Evolutionary conservation across 1,140 invertebrate genomes (phyloP).

Genomic region (Drosophila mayri): DNA sequence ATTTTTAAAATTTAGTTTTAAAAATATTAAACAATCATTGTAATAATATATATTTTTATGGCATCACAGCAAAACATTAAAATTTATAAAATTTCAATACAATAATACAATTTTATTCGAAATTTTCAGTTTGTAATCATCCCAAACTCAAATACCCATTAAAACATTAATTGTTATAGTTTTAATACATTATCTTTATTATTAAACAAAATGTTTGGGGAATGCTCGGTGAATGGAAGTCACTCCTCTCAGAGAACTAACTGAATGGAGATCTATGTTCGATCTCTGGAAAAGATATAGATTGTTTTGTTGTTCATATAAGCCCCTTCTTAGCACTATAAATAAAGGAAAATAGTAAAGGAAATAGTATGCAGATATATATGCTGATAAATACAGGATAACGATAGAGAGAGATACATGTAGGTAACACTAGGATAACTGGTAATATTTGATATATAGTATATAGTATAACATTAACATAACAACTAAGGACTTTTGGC

Average conservation of each 20-base stretch:
- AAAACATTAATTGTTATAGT: not conserved
- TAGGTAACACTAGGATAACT: conserved; percentile 45
- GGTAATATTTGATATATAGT: not conserved
- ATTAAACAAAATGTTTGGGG: conserved; percentile 7
- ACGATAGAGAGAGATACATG: conserved; percentile 26
- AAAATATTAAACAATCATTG: too few species aligned
- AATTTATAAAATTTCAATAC: too few species aligned
- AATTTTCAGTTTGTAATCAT: not conserved
- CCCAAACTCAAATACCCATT: not conserved
- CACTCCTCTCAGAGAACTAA: conserved; percentile 13
- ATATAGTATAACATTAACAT: conserved; percentile 17
- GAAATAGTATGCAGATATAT: conserved; percentile 15
- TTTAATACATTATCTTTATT: conserved; percentile 29
- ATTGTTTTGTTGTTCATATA: conserved; percentile 39
- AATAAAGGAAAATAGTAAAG: conserved; percentile 9
- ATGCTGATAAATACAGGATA: conserved; percentile 44
- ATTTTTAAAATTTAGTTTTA: too few species aligned
- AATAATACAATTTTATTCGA: too few species aligned
- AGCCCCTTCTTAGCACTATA: conserved; percentile 49
- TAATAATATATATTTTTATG: too few species aligned
- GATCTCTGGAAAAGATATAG: conserved; percentile 1
- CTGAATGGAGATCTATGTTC: not conserved
- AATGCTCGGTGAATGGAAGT: conserved; percentile 5
- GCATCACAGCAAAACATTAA: too few species aligned
- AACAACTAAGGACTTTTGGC: conserved; percentile 46